Evolutionary conservation across 2,797 vertebrate genomes (phyloP), one percentile per base, ranked within the genome.

Genomic region (Enteromius viviparus): DNA sequence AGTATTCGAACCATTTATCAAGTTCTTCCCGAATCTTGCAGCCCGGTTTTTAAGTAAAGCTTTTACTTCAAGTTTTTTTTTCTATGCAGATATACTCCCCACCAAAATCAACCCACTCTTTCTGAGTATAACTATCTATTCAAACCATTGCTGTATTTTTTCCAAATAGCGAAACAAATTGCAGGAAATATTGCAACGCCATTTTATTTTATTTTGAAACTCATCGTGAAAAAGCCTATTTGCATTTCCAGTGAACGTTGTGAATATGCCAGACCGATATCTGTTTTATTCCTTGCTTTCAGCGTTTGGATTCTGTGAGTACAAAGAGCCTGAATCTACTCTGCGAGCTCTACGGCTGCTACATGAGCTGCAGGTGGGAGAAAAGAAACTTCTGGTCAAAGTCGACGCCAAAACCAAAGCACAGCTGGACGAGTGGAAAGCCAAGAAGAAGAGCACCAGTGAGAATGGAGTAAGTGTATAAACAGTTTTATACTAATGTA

Each of bases 241-340:
- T 64, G 4, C 6, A 15, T 65, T 84, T 6, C 1, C 21, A 9
- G 12, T 3, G 32, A 11, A 21, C 12, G 62, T 40, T 23, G 3
- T 58, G 12, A 6, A 26, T 21, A 17, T 21, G 51, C 23, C 11
- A 23, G 26, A 17, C 32, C 40, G 12, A 10, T 40, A 8, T 47
- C 26, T 47, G 15, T 62, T 32, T 51, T 40, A 1, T 19, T 49
- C n/a, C 23, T 40, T 29, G 26, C 8, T 91, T 91, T 19, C 91
- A 99, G 98, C 98, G 2, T 99, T 99, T 91, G 98, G 98, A 45
- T 99, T 99, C 93, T 99, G 98, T 90, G 98, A 99, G 86, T 99
- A 99, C 90, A 99, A 99, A 88, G 98, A 99, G 88, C 98, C 98
- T 26, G 98, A 99, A 87, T 99, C 98, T 69, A 99, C 98, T 0